phyloP scores from a whole-genome alignment of 1,140 invertebrate species.

The Drosophila ambigua region DNA sequence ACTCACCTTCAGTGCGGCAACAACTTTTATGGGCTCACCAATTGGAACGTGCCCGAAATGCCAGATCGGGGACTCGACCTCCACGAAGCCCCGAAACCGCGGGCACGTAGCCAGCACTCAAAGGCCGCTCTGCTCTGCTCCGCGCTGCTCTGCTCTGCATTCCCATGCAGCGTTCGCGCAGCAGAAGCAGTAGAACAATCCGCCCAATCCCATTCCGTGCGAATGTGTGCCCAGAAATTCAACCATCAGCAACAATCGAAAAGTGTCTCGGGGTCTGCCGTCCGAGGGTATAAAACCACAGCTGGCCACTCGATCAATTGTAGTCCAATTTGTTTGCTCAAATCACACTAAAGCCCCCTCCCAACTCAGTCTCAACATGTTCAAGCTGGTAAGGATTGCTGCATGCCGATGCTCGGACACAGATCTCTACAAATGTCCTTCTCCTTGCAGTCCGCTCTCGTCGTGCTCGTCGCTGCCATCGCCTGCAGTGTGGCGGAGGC shows the following conservation, averaged over 20 bases:
- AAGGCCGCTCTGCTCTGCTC: conserved; percentile 11
- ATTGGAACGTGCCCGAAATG: conserved; percentile 58
- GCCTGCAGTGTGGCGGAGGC: conserved; percentile 62
- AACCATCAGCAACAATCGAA: conserved; percentile 13
- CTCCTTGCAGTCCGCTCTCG: conserved; percentile 57
- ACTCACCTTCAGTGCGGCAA: conserved; percentile 52
- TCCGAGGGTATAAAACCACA: conserved; percentile 59
- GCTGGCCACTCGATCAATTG: conserved; percentile 9
- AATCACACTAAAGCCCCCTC: conserved; percentile 36
- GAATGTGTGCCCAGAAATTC: conserved; percentile 47
- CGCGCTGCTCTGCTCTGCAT: conserved; percentile 18
- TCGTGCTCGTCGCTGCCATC: conserved; percentile 75
- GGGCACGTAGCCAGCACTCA: conserved; percentile 61
- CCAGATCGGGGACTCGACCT: conserved; percentile 39
- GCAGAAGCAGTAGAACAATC: conserved; percentile 45
- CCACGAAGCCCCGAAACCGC: conserved; percentile 8
- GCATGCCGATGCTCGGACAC: neutral
- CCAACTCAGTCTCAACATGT: conserved; percentile 63
- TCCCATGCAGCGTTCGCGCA: conserved; percentile 24
- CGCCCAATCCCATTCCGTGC: conserved; percentile 6
- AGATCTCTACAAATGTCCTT: too few species aligned
- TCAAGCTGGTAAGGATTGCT: conserved; percentile 69
- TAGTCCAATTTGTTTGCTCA: conserved; percentile 69
- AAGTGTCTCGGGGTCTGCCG: neutral
- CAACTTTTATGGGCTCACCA: conserved; percentile 64